These are phyloP conservation scores for Tachina fera DNA, from an alignment of 2,888 invertebrate genomes.

Conservation along the genomic window DNA sequence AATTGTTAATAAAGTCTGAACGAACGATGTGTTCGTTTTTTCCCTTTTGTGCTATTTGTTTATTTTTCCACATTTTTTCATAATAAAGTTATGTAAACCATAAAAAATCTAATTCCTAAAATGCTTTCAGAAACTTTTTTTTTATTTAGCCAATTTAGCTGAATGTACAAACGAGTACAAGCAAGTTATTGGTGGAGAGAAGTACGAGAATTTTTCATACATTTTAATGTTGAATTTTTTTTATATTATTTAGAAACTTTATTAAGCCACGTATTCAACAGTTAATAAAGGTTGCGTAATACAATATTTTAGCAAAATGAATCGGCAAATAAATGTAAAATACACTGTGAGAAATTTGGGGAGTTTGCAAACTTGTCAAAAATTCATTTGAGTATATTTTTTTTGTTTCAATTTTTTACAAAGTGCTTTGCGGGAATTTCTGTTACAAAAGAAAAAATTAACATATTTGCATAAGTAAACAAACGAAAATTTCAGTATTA, in stretches of 20 bases:
- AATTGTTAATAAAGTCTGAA: conserved; percentile 48
- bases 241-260: conserved; percentile 41
- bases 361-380: neutral
- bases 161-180: neutral
- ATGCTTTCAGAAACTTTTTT: conserved; percentile 23
- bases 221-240: conserved; percentile 43
- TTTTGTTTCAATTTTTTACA: neutral
- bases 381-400: conserved; percentile 3
- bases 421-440: neutral
- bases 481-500: neutral
- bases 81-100: conserved; percentile 37
- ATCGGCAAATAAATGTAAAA: conserved; percentile 25
- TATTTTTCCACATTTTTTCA: conserved; percentile 2
- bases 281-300: conserved; percentile 61
- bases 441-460: neutral
- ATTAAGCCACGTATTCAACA: conserved; percentile 67
- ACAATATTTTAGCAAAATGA: conserved; percentile 42
- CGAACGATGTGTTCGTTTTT: neutral
- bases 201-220: conserved; percentile 31
- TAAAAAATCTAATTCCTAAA: conserved; percentile 53
- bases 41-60: conserved; percentile 4
- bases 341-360: conserved; percentile 26
- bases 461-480: neutral
- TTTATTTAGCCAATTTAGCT: conserved; percentile 12
- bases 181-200: neutral